These are phyloP conservation scores for Heliconius hewitsoni DNA, from an alignment of 1,140 invertebrate species.

Conservation along the genomic window DNA sequence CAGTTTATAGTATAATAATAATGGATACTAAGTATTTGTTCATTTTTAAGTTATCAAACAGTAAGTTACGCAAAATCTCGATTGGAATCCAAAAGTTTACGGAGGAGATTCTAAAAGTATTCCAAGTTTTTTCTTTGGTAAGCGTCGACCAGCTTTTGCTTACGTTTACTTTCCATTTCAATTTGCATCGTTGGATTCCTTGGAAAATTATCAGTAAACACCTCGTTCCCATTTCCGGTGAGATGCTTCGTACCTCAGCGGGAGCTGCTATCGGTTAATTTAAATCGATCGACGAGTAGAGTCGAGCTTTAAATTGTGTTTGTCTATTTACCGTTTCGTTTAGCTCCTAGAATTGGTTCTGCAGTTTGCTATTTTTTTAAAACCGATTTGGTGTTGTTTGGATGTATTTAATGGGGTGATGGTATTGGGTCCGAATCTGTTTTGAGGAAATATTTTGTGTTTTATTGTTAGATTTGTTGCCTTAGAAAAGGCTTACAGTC, in stretches of 20 bases:
- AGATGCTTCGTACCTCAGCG: not conserved
- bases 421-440: too few species aligned
- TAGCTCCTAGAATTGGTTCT: not conserved
- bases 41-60: not conserved
- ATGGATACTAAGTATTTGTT: not conserved
- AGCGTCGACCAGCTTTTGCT: constrained; percentile 4
- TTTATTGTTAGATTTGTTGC: too few species aligned
- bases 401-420: not conserved
- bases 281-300: constrained; percentile 4
- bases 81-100: constrained; percentile 1
- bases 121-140: constrained; percentile 11
- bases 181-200: constrained; percentile 28
- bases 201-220: constrained; percentile 29
- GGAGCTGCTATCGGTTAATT: constrained; percentile 19
- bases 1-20: not conserved
- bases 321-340: not conserved
- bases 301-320: constrained; percentile 5
- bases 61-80: not conserved
- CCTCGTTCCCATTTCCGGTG: constrained; percentile 26
- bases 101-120: not conserved
- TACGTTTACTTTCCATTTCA: constrained; percentile 35
- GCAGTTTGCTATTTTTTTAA: not conserved
- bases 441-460: too few species aligned
- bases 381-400: not conserved
- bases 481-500: too few species aligned